Percentiles rank a stretch among this genome's conserved stretches.
Evolutionary conservation across 2,797 vertebrate genomes (phyloP).

Genomic region (Dicrostonyx torquatus): DNA sequence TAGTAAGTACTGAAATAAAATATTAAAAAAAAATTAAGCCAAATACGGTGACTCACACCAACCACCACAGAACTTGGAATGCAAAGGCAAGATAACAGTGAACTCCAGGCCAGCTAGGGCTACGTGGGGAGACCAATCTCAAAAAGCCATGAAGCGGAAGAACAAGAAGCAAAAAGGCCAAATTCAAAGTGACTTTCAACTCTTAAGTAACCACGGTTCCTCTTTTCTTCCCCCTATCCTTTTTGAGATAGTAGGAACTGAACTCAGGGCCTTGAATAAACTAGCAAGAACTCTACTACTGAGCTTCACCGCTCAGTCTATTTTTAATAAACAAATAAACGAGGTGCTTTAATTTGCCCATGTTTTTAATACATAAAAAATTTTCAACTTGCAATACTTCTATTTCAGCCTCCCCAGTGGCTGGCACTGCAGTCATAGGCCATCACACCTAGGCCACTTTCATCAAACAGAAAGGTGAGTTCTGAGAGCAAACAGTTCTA

Average conservation of each 20-base stretch:
- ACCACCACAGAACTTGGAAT: background rate
- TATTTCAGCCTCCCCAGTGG: background rate
- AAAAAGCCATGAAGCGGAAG: background rate
- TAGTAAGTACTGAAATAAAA: conserved; percentile 38
- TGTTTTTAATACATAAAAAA: background rate
- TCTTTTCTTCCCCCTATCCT: background rate
- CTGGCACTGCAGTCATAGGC: background rate
- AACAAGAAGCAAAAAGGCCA: background rate
- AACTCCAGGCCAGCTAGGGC: background rate
- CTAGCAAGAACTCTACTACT: background rate
- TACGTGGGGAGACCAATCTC: background rate
- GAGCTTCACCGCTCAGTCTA: background rate
- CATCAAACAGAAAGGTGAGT: background rate
- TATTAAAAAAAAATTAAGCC: background rate
- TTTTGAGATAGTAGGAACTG: background rate
- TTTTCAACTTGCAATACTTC: background rate
- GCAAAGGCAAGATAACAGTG: background rate
- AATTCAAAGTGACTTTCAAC: background rate
- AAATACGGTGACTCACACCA: background rate
- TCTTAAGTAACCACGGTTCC: too few species aligned
- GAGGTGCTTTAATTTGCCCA: background rate
- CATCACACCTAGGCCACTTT: background rate
- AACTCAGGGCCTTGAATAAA: background rate
- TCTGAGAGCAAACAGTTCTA: background rate
- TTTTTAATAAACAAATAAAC: background rate